Conservation (phyloP, 2,113 vertebrate genomes). For the Numida meleagris region DNA sequence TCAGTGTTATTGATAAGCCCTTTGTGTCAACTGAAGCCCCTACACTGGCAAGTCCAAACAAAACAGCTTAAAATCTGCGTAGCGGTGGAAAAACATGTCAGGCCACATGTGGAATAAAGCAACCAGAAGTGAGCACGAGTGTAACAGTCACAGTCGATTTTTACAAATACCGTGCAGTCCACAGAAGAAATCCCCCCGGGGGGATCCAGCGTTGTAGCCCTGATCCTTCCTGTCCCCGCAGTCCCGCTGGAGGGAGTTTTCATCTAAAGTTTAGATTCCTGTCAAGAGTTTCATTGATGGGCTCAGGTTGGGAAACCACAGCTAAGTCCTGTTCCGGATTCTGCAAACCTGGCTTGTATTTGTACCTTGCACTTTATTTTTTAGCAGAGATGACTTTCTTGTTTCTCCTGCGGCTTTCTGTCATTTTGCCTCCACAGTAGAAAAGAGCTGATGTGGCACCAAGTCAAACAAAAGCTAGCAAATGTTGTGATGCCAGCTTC, state of each 20-base stretch:
- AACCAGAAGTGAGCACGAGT: conserved; percentile 23
- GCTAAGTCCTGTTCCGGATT: not conserved
- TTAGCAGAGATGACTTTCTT: not conserved
- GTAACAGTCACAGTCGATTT: conserved; percentile 27
- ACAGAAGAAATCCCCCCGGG: not conserved
- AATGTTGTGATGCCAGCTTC: not conserved
- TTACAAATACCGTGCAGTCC: conserved; percentile 51
- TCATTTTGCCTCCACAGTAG: not conserved
- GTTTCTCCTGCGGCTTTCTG: not conserved
- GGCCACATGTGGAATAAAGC: conserved; percentile 16
- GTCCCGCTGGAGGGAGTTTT: not conserved
- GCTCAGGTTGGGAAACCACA: not conserved
- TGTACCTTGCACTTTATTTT: not conserved
- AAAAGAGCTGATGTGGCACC: not conserved
- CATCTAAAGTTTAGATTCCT: not conserved
- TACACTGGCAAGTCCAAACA: conserved; percentile 63
- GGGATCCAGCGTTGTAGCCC: not conserved
- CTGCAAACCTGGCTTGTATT: not conserved
- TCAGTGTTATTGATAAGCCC: conserved; percentile 70
- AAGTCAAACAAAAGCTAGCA: not conserved
- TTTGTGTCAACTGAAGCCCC: conserved; percentile 62
- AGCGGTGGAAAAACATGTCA: conserved; percentile 44
- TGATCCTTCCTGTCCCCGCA: not conserved
- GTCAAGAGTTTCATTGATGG: not conserved
- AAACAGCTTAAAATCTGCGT: conserved; percentile 58